phyloP scores from a whole-genome alignment of 2,113 vertebrate genomes.

The Lepisosteus osseus region DNA sequence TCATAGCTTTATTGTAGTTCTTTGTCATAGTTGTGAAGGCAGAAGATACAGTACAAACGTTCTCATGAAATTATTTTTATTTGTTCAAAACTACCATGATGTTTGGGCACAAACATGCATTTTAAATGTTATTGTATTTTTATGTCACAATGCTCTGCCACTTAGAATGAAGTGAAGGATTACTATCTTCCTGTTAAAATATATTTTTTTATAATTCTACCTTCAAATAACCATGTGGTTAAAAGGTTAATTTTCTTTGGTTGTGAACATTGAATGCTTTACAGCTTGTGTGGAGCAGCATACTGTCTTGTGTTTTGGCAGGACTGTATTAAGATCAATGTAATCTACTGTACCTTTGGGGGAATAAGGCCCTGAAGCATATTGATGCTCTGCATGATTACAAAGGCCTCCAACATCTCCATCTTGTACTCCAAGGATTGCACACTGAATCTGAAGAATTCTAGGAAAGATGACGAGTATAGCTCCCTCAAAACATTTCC shows the following conservation, averaged over 20 bases:
- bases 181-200: neutral
- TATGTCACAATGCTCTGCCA: neutral
- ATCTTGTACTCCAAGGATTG: conserved; percentile 83
- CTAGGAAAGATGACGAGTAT: conserved; percentile 77
- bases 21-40: no score
- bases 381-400: conserved; percentile 85
- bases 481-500: conserved; percentile 72
- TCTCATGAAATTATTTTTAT: no score
- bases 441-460: conserved; percentile 74
- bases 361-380: conserved; percentile 90
- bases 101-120: no score
- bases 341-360: conserved; percentile 65
- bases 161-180: neutral
- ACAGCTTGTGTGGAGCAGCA: no score
- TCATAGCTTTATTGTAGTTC: no score
- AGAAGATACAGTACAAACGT: no score
- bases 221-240: neutral
- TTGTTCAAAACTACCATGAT: no score
- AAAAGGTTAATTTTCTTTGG: neutral
- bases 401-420: conserved; percentile 86
- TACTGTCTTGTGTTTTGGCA: no score
- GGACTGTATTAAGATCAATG: neutral
- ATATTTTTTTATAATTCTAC: neutral
- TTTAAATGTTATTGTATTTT: neutral
- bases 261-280: neutral